Base-by-base conservation (phyloP, 2,113 vertebrate genomes). In the Alosa alosa region DNA sequence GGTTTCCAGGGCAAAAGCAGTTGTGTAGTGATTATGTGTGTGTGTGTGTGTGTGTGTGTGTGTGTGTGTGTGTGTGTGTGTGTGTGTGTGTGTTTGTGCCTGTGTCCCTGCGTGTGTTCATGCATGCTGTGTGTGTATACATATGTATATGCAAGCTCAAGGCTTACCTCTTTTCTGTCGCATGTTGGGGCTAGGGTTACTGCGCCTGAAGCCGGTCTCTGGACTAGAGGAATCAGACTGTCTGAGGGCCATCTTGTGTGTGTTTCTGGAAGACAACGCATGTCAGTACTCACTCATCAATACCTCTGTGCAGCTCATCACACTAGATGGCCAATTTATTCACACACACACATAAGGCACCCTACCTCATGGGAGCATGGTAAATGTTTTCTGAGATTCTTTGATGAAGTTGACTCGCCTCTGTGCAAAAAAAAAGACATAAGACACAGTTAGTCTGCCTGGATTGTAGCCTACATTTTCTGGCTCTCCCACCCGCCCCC, bases 331-430 rank as follows among this genome's bases (percentile, higher is more conserved):
- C 83, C n/a, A 20, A 5, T 2, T 17, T 10, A 39, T 78, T 31
- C 3, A 18, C 45, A 78, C 18, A 87, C 11, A 64, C 11, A 60
- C 1, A 85, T 41, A 49, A 8, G 46, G 15, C 72, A 39, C 4
- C 95, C 95, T 94, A 92, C 95, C 96, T 97, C 94, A 97, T 96
- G 6, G 97, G 96, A 39, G 95, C 95, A 31, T 96, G 95, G 25
- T 95, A 97, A 4, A 96, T 95, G 64, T 96, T 96, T 89, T 97
- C 96, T 0, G 95, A 94, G 91, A 96, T 96, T 91, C 95, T 96
- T 90, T 96, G 96, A 93, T 97, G 95, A 64, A 96, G 94, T 83
- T 98, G 97, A 86, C 96, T 97, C 84, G 97, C 97, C 90, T 97
- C 97, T 98, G 93, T 89, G 47, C 90, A 93, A 87, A 86, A 81